Conservation (phyloP, 2,888 invertebrate species). For the Drosophila maculinotata region DNA sequence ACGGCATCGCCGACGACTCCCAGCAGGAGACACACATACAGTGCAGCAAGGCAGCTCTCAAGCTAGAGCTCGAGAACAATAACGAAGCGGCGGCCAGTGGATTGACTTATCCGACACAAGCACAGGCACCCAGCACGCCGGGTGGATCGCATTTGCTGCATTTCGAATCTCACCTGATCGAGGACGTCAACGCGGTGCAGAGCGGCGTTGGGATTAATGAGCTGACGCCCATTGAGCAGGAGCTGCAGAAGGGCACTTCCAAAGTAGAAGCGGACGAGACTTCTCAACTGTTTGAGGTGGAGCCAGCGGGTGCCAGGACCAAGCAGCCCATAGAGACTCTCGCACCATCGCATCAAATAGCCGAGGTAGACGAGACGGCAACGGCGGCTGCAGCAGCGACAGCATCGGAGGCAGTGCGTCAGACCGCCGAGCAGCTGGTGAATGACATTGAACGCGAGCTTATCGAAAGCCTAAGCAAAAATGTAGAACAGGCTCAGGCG, state of each 20-base stretch:
- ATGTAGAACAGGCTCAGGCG: slow-evolving; percentile 60
- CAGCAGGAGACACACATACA: slow-evolving; percentile 39
- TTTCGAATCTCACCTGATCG: slow-evolving; percentile 84
- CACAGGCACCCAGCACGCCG: slow-evolving; percentile 57
- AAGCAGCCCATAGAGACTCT: slow-evolving; percentile 76
- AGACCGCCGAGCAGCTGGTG: slow-evolving; percentile 71
- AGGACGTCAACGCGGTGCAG: slow-evolving; percentile 76
- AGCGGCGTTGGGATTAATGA: slow-evolving; percentile 83
- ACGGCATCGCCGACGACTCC: slow-evolving; percentile 68
- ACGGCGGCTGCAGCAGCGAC: slow-evolving; percentile 15
- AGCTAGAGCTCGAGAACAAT: slow-evolving; percentile 46
- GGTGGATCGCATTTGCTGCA: slow-evolving; percentile 76
- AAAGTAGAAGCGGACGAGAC: slow-evolving; percentile 77
- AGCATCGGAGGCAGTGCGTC: slow-evolving; percentile 49
- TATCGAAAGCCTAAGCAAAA: slow-evolving; percentile 62
- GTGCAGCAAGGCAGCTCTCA: slow-evolving; percentile 38
- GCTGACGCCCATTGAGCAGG: slow-evolving; percentile 79
- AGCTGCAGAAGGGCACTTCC: slow-evolving; percentile 79
- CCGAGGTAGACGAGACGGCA: slow-evolving; percentile 70
- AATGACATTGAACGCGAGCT: slow-evolving; percentile 74
- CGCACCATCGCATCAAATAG: slow-evolving; percentile 65
- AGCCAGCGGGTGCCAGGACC: slow-evolving; percentile 79
- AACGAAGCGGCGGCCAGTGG: slow-evolving; percentile 28
- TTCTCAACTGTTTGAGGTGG: slow-evolving; percentile 82
- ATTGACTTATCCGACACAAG: slow-evolving; percentile 24